These are phyloP conservation scores for Blera fallax DNA, from an alignment of 2,888 invertebrate genomes.

Conservation along the genomic window DNA sequence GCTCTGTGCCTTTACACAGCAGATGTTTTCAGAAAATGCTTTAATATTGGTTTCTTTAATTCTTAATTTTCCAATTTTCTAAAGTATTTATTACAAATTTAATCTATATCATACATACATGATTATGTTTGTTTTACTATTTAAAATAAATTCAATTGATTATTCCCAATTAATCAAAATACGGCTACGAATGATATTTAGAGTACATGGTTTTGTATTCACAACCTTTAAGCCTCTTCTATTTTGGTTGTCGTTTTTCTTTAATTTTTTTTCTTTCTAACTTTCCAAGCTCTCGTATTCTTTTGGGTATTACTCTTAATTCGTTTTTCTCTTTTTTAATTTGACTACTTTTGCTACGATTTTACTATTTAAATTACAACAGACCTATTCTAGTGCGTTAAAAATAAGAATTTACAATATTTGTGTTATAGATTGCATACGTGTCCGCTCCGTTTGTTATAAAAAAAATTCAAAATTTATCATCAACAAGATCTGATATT, in stretches of 20 bases:
- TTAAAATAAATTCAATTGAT: slow-evolving; percentile 6
- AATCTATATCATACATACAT: slow-evolving; percentile 38
- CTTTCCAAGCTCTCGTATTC: neutral
- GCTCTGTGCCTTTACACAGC: no score
- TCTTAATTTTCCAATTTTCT: slow-evolving; percentile 44
- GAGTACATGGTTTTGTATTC: slow-evolving; percentile 59
- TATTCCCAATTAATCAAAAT: neutral
- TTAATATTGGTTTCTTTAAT: neutral
- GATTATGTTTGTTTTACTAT: slow-evolving; percentile 38
- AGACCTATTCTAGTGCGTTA: slow-evolving; percentile 64
- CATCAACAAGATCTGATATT: slow-evolving; percentile 80
- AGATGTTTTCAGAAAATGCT: no score
- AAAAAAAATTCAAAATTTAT: slow-evolving; percentile 74
- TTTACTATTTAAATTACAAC: slow-evolving; percentile 55
- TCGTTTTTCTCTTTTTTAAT: slow-evolving; percentile 11
- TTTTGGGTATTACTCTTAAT: neutral
- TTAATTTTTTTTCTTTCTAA: no score
- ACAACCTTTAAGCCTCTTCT: slow-evolving; percentile 65
- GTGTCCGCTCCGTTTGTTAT: slow-evolving; percentile 28
- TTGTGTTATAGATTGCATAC: slow-evolving; percentile 69
- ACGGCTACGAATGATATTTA: slow-evolving; percentile 14
- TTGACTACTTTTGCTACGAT: slow-evolving; percentile 41
- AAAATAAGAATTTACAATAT: slow-evolving; percentile 63
- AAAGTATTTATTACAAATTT: slow-evolving; percentile 61
- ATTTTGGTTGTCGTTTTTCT: neutral